Evolutionary conservation across 2,113 vertebrate species (phyloP).

Genomic region (Notothenia coriiceps): DNA sequence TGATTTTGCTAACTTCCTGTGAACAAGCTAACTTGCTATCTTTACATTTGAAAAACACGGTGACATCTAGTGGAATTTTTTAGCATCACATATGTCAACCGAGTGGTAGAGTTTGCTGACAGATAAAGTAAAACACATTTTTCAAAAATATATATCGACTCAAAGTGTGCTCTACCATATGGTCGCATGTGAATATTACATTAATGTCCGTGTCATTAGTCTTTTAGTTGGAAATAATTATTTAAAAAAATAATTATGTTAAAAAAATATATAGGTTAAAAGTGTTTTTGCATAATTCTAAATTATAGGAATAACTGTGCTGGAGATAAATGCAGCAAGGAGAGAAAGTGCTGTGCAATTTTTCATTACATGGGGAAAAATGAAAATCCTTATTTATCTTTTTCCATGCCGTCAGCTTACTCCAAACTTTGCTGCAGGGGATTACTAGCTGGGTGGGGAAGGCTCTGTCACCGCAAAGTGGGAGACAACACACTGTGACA

Average conservation of each 20-base stretch:
- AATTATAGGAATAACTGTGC: slow-evolving; percentile 48
- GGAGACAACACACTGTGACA: slow-evolving; percentile 74
- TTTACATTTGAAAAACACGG: too few species aligned
- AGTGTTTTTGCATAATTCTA: slow-evolving; percentile 40
- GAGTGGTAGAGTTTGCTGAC: too few species aligned
- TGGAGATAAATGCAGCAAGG: slow-evolving; percentile 60
- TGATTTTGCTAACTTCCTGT: too few species aligned
- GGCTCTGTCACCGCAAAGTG: slow-evolving; percentile 65
- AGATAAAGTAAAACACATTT: too few species aligned
- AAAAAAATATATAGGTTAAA: slow-evolving; percentile 20
- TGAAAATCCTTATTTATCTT: slow-evolving; percentile 83
- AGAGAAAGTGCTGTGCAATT: slow-evolving; percentile 64
- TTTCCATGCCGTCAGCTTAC: slow-evolving; percentile 78
- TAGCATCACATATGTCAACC: too few species aligned
- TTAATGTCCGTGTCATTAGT: neutral
- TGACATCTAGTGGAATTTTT: too few species aligned
- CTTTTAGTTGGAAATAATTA: slow-evolving; percentile 10
- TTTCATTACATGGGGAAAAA: slow-evolving; percentile 75
- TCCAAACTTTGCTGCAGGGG: slow-evolving; percentile 74
- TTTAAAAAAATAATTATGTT: slow-evolving; percentile 28
- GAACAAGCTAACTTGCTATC: too few species aligned
- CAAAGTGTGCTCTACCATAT: too few species aligned
- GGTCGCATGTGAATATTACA: too few species aligned
- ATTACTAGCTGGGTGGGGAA: slow-evolving; percentile 76
- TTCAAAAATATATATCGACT: too few species aligned